Base-by-base conservation (phyloP, 2,113 vertebrate genomes). In the Chamaetylas fuelleborni region DNA sequence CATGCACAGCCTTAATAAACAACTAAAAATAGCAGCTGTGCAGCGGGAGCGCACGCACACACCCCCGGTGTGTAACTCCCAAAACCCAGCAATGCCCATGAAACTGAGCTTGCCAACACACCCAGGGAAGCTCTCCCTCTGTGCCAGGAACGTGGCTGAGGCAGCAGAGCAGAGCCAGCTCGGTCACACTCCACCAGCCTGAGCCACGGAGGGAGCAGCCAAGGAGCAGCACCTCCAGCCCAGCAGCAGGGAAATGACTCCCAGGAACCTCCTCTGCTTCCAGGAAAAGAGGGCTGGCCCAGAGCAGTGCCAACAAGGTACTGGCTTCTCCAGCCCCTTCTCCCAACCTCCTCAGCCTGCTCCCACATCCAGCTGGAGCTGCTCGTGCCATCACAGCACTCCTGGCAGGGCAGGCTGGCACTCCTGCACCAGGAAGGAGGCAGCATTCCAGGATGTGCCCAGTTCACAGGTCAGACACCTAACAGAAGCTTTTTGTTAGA, bases 311-410 rank as follows among this genome's bases (percentile, higher is more conserved):
- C 43, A 65, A 26, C 38, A 43, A 23, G 48, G 10, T 0, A 4
- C 6, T 7, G 45, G 11, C 9, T 45, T 15, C n/a, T 8, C 26
- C 73, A 26, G 2, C 9, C 2, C 2, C 20, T 47, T 4, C 18
- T 28, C 7, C 73, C 1, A 2, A 38, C 38, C 38, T 38, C 38
- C 38, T 38, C 38, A 38, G 38, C 10, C 73, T 2, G 0, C 34
- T 65, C 36, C n/a, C 76, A 9, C 14, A 36, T 3, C 67, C 40
- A 40, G 40, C 18, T 5, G 11, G 11, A 11, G 22, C 53, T 70
- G 40, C 1, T 29, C 5, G 0, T 6, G 34, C 12, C 19, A 2
- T 7, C 2, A 6, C 18, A 25, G 60, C 14, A 29, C 8, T 15
- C 5, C 36, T 19, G 40, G 73, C 53, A 50, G 25, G 5, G 57